Evolutionary conservation across 2,888 invertebrate genomes (phyloP), one percentile per base, ranked within the genome.

Genomic region (Cantharis lateralis): DNA sequence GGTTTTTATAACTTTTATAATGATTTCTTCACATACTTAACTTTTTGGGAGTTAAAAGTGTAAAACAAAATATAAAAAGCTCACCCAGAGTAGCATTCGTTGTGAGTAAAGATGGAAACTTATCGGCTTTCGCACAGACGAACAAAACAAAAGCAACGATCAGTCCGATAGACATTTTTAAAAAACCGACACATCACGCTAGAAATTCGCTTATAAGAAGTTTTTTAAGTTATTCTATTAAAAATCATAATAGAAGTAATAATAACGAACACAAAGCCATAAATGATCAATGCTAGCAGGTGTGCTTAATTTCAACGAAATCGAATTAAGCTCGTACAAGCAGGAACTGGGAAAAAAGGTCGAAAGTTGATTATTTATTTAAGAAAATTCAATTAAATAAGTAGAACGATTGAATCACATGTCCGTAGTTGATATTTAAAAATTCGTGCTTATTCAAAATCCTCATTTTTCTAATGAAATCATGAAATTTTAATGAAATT

Each of bases 51-150:
- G n/a, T n/a, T n/a, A n/a, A n/a, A n/a, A n/a, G n/a, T n/a, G n/a
- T n/a, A n/a, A 18, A 18, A 18, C 18, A n/a, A n/a, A n/a, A 18
- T 18, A 2, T 18, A 32, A 64, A 72, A 28, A 24, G 10, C 69
- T 88, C 88, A 94, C 94, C 94, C 85, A 95, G 90, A 0, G 94
- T 93, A 7, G 93, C 94, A 86, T 95, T 95, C 13, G 93, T 91
- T 10, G 92, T 93, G 1, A 94, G 90, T 80, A 94, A 88, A 0
- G 94, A 94, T 2, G 95, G 94, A 87, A 93, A 93, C 82, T 92
- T 93, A 86, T 73, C 82, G 26, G 61, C 68, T 48, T 28, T 76
- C 28, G 64, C 18, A 61, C 7, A 63, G 18, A 66, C 32, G 11
- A 73, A 64, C 3, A 75, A 24, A 71, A 70, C 64, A 79, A 79